Conservation (phyloP, 2,888 invertebrate species). For the Drosophila phalerata region DNA sequence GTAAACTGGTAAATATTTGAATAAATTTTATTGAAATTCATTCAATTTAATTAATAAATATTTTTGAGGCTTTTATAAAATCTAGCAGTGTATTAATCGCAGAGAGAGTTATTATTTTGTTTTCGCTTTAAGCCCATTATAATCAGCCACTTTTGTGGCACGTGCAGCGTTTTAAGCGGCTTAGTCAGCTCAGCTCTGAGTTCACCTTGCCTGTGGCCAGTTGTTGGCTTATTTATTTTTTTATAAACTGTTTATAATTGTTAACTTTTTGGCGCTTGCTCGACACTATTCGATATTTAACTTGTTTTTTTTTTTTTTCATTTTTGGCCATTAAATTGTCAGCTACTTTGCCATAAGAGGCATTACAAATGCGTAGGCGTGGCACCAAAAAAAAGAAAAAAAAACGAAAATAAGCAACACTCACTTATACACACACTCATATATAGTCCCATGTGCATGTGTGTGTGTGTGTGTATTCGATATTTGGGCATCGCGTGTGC, state of each 20-base stretch:
- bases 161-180: slow-evolving; percentile 52
- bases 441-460: neutral
- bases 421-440: slow-evolving; percentile 5
- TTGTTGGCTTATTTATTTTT: slow-evolving; percentile 14
- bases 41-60: too few relatives aligned
- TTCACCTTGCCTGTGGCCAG: slow-evolving; percentile 47
- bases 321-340: slow-evolving; percentile 44
- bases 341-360: slow-evolving; percentile 64
- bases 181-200: slow-evolving; percentile 26
- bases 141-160: slow-evolving; percentile 27
- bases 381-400: slow-evolving; percentile 26
- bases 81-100: neutral
- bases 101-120: slow-evolving; percentile 2
- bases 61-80: neutral
- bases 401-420: slow-evolving; percentile 16
- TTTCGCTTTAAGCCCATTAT: neutral
- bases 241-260: slow-evolving; percentile 66
- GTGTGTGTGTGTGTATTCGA: neutral
- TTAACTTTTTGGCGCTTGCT: slow-evolving; percentile 46
- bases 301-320: slow-evolving; percentile 11
- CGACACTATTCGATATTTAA: slow-evolving; percentile 25
- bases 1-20: neutral
- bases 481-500: slow-evolving; percentile 71
- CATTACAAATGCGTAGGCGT: slow-evolving; percentile 51
- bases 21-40: too few relatives aligned